phyloP scores from a whole-genome alignment of 2,888 invertebrate species.

The Ophion costatus region DNA sequence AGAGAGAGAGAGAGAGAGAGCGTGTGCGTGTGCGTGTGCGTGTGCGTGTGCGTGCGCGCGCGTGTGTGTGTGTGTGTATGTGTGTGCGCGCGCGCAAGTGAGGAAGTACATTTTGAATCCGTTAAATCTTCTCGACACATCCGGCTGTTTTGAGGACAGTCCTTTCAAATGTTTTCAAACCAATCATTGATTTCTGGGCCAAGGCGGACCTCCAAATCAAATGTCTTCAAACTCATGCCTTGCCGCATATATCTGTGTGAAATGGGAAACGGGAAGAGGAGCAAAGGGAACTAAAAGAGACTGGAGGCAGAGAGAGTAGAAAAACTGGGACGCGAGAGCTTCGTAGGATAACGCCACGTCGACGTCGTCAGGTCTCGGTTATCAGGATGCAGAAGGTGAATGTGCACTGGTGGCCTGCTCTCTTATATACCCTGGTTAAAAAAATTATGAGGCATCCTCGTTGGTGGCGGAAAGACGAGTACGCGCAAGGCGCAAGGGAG shows the following conservation, averaged over 20 bases:
- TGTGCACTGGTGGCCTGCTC: constrained; percentile 45
- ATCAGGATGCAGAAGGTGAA: constrained; percentile 61
- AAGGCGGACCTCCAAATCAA: not conserved
- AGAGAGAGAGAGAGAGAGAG: too few relatives aligned
- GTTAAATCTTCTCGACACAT: not conserved
- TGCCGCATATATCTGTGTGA: not conserved
- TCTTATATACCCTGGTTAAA: constrained; percentile 51
- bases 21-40: too few relatives aligned
- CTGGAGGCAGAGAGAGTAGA: constrained; percentile 3
- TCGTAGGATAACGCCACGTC: constrained; percentile 55
- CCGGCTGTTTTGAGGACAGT: not conserved
- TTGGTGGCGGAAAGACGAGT: constrained; percentile 35
- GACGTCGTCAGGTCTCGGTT: constrained; percentile 45
- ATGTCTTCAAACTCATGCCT: not conserved
- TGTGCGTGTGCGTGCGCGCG: not conserved
- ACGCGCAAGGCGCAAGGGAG: constrained; percentile 45
- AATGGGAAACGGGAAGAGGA: not conserved
- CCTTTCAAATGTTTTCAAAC: not conserved
- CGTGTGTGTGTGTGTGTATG: not conserved
- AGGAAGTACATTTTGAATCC: not conserved
- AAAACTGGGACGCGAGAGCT: constrained; percentile 38
- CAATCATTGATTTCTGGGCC: not conserved
- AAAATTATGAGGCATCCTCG: constrained; percentile 53
- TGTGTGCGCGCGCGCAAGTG: not conserved
- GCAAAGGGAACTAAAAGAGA: constrained; percentile 24